Evolutionary conservation across 2,888 invertebrate species (phyloP).

Genomic region (Orthosia gothica): DNA sequence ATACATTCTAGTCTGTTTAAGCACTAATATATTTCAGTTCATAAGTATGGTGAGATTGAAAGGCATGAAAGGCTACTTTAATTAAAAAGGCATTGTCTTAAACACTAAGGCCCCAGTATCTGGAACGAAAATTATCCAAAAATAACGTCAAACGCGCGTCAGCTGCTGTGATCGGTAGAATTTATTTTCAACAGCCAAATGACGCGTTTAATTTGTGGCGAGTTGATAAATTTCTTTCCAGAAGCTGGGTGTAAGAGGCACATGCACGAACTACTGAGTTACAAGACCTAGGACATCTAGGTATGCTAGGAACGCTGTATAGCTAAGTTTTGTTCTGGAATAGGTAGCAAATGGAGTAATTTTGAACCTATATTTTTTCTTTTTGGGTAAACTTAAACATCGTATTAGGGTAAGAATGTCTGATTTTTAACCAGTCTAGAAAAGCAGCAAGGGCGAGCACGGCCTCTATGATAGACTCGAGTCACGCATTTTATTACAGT

Average conservation of each 20-base stretch:
- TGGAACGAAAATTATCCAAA: not conserved
- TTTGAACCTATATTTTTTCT: not conserved
- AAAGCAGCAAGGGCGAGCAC: no score
- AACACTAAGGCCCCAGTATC: conserved; percentile 9
- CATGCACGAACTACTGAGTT: conserved; percentile 49
- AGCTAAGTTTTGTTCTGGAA: conserved; percentile 20
- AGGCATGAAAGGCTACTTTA: conserved; percentile 38
- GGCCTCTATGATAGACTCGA: no score
- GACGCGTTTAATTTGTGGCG: not conserved
- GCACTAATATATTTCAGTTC: conserved; percentile 39
- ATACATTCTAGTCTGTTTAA: conserved; percentile 21
- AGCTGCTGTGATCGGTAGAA: not conserved
- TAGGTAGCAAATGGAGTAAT: conserved; percentile 4
- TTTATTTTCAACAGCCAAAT: not conserved
- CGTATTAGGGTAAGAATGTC: no score
- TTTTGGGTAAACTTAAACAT: no score
- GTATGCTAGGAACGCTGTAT: conserved; percentile 31
- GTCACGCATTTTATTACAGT: no score
- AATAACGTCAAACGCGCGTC: not conserved
- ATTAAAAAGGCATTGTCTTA: conserved; percentile 49
- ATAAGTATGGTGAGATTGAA: conserved; percentile 31
- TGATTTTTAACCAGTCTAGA: no score
- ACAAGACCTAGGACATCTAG: conserved; percentile 18
- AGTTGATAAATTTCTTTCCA: not conserved
- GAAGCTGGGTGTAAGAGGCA: conserved; percentile 32